Evolutionary conservation across 2,888 invertebrate genomes (phyloP), one percentile per base, ranked within the genome.

Genomic region (Tupiocoris notatus): DNA sequence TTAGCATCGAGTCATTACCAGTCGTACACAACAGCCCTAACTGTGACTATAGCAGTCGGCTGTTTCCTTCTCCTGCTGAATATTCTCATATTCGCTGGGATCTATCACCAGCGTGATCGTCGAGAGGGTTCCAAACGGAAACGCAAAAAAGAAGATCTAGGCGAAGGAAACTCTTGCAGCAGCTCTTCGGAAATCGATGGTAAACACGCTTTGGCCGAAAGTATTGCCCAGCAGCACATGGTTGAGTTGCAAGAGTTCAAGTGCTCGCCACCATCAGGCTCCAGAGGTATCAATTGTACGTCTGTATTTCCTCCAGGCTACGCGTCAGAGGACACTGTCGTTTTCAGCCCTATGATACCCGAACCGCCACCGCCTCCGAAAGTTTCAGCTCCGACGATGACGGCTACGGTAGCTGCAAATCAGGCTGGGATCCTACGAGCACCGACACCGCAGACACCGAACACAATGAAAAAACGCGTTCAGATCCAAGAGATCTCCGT

Each of bases 401-500:
- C 75, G 1, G 75, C 75, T 9, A 75, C 75, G 0, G 75, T 75
- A 7, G 66, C 76, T 7, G 68, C 68, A 16, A 76, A 76, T 23
- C 76, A 76, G 23, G 67, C 86, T 1, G 89, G 90, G 1, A 91
- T 91, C 66, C 83, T 91, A 58, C 87, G 89, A 80, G 86, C 87
- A 76, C 85, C 85, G 2, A 85, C 86, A 16, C 89, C 90, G 2
- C 89, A 88, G 61, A 90, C 92, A 0, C 91, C 92, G 7, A 90
- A 91, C 76, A 90, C 91, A 79, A 90, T 90, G 87, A 94, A 94
- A 85, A 94, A 94, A 85, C 89, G 94, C 84, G 94, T 95, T 82
- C 94, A 94, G 86, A 95, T 95, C 84, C 94, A 94, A 85, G 94
- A 95, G 85, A 95, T 95, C 86, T 94, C 94, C 78, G 94, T 94